Evolutionary conservation across 2,797 vertebrate genomes (phyloP).

Genomic region (Leptodactylus fallax): DNA sequence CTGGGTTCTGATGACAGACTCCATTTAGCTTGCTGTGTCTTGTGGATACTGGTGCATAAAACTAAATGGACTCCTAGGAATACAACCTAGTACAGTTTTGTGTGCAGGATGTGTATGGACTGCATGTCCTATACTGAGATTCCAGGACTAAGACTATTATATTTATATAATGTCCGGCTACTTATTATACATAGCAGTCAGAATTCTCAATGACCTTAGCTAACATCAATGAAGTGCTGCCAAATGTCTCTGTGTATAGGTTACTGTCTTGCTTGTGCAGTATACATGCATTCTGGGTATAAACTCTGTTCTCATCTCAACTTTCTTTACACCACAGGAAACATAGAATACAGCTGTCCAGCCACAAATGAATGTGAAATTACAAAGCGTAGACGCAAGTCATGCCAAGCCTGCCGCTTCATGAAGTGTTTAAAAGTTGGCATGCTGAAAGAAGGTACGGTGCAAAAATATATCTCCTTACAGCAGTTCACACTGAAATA

Average conservation of each 20-base stretch:
- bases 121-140: no score
- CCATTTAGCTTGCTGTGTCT: no score
- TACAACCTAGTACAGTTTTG: no score
- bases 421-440: constrained; percentile 99
- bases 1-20: no score
- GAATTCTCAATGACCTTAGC: no score
- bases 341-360: constrained; percentile 98
- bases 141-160: no score
- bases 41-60: no score
- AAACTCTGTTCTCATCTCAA: constrained; percentile 48
- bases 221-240: no score
- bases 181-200: no score
- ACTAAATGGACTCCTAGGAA: no score
- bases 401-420: constrained; percentile 99
- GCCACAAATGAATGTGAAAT: constrained; percentile 99
- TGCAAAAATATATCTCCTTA: background rate
- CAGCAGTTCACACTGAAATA: background rate
- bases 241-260: background rate
- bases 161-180: no score
- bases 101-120: no score
- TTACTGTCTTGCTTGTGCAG: background rate
- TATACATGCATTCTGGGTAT: background rate
- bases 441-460: constrained; percentile 97
- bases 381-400: constrained; percentile 98
- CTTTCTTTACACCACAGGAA: constrained; percentile 81